Conservation (phyloP, 2,888 invertebrate genomes). For the Stomorhina lunata region DNA sequence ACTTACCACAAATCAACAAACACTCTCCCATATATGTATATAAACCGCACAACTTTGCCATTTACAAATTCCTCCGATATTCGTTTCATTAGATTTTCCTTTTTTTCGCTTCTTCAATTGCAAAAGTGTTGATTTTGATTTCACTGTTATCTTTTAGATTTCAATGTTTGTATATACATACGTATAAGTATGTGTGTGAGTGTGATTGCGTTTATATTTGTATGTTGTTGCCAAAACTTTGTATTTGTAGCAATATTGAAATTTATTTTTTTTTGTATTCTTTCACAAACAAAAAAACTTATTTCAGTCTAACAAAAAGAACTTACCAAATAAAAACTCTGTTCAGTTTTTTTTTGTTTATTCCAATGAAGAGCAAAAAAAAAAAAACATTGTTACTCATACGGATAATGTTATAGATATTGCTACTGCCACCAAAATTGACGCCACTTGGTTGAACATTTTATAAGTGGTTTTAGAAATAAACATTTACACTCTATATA, state of each 20-base stretch:
- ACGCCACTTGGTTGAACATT: constrained; percentile 10
- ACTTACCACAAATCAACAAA: constrained; percentile 34
- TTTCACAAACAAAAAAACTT: constrained; percentile 30
- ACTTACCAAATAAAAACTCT: constrained; percentile 3
- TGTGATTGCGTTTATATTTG: constrained; percentile 19
- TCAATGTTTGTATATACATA: no score
- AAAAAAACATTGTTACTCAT: neutral
- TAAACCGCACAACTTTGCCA: constrained; percentile 49
- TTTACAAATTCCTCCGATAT: constrained; percentile 3
- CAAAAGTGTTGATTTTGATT: constrained; percentile 40
- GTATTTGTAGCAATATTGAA: constrained; percentile 31
- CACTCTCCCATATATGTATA: constrained; percentile 34
- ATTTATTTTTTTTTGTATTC: constrained; percentile 5
- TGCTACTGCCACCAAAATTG: constrained; percentile 15
- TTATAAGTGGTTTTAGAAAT: constrained; percentile 26
- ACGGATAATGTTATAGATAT: neutral
- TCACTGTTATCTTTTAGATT: neutral
- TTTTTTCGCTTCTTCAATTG: neutral
- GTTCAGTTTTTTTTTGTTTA: neutral
- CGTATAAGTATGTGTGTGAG: neutral
- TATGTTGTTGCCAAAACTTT: constrained; percentile 40
- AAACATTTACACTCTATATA: constrained; percentile 38
- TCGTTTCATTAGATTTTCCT: neutral
- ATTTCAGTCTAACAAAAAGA: constrained; percentile 16
- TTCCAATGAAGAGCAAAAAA: constrained; percentile 10